Conservation (phyloP, 1,140 invertebrate species). For the Gyrodactylus salaris region DNA sequence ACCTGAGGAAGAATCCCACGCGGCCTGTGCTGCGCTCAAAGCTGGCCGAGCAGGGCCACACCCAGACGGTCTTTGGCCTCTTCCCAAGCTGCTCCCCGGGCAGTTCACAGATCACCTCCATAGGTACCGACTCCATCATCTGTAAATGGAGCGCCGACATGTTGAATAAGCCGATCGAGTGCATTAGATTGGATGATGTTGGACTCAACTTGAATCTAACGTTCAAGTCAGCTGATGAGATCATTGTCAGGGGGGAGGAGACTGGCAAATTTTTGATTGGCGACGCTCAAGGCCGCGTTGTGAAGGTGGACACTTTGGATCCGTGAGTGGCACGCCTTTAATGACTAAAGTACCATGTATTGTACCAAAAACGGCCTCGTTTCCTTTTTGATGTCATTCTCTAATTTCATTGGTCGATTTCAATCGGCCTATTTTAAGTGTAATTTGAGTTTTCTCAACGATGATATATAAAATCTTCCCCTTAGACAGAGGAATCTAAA, state of each 20-base stretch:
- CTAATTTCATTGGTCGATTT: not conserved
- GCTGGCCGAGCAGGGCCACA: not conserved
- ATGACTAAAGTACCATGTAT: not conserved
- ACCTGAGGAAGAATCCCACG: not conserved
- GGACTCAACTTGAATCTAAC: not conserved
- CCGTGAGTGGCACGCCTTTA: not conserved
- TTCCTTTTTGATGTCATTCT: not conserved
- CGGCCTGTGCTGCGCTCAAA: not conserved
- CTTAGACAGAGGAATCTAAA: no score
- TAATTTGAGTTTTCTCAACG: not conserved
- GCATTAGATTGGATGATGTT: not conserved
- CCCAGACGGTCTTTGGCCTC: not conserved
- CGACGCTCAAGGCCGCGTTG: not conserved
- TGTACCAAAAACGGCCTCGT: not conserved
- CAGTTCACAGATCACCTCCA: not conserved
- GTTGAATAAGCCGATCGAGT: not conserved
- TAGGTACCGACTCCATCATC: not conserved
- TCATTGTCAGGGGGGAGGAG: not conserved
- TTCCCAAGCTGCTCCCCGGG: not conserved
- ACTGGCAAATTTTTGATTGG: not conserved
- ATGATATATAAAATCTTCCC: no score
- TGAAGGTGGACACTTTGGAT: not conserved
- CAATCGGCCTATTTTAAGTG: not conserved
- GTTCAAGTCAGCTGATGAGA: not conserved
- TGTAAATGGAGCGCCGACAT: not conserved